These are phyloP conservation scores for Hippocampus mohnikei DNA, from an alignment of 2,113 vertebrate species.

Conservation along the genomic window DNA sequence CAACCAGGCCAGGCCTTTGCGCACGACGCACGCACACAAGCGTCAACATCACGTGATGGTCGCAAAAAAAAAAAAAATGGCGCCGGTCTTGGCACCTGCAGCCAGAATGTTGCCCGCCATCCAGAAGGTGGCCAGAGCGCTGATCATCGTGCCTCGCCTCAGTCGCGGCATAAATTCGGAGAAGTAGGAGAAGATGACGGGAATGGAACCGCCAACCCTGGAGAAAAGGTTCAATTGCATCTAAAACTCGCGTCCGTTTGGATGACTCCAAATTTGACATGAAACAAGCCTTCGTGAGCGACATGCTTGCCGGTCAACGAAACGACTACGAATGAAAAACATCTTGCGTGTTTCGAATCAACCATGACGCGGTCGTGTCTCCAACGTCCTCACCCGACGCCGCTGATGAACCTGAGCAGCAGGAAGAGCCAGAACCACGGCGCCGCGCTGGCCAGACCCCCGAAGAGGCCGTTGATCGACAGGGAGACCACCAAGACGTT, in stretches of 20 bases:
- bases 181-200: conserved; percentile 79
- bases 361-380: too few relatives aligned
- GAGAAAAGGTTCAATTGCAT: conserved; percentile 11
- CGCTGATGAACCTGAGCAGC: conserved; percentile 72
- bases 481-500: conserved; percentile 68
- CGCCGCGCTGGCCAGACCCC: conserved; percentile 63
- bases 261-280: too few relatives aligned
- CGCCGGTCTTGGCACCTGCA: conserved; percentile 56
- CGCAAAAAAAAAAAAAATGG: too few relatives aligned
- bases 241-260: too few relatives aligned
- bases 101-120: conserved; percentile 78
- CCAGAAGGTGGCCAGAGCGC: conserved; percentile 76
- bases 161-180: conserved; percentile 74
- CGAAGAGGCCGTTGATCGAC: conserved; percentile 71
- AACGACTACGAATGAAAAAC: too few relatives aligned
- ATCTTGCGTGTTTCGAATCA: too few relatives aligned
- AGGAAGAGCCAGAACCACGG: conserved; percentile 72
- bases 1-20: conserved; percentile 70
- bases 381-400: conserved; percentile 62
- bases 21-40: background rate
- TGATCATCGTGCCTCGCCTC: conserved; percentile 73
- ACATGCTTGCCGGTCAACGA: too few relatives aligned
- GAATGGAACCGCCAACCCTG: conserved; percentile 76
- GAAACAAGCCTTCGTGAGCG: too few relatives aligned
- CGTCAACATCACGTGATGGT: too few relatives aligned